A percentile compares a stretch with the other conserved stretches of the same genome.
Conservation (phyloP, 2,797 vertebrate genomes). For the Fistularia tabacaria region DNA sequence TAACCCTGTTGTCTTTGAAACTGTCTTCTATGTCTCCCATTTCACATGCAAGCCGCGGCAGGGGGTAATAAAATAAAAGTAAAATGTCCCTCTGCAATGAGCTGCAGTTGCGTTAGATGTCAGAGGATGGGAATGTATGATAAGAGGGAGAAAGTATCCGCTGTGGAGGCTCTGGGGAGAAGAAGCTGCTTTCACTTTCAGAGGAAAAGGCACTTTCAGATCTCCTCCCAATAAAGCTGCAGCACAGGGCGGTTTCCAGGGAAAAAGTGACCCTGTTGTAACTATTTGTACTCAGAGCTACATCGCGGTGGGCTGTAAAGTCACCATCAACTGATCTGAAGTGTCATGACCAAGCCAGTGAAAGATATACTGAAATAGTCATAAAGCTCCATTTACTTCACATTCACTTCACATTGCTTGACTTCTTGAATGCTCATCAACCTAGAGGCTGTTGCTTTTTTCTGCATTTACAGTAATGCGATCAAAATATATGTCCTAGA, state of each 20-base stretch:
- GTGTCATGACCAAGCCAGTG: constrained; percentile 18
- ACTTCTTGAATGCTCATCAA: constrained; percentile 14
- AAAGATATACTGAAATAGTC: constrained; percentile 14
- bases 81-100: constrained; percentile 50
- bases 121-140: constrained; percentile 55
- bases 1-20: constrained; percentile 49
- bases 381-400: constrained; percentile 1
- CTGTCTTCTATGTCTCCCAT: constrained; percentile 19
- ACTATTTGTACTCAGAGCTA: constrained; percentile 24
- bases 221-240: constrained; percentile 34
- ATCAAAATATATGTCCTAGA: too few relatives aligned
- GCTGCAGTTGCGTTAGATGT: constrained; percentile 50
- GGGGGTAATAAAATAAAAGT: constrained; percentile 31
- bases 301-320: constrained; percentile 34
- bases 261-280: constrained; percentile 56
- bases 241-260: constrained; percentile 26
- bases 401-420: constrained; percentile 12
- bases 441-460: too few relatives aligned
- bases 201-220: constrained; percentile 62
- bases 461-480: too few relatives aligned
- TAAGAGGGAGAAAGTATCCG: constrained; percentile 57
- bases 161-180: constrained; percentile 49
- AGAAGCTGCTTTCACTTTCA: constrained; percentile 57
- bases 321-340: constrained; percentile 18
- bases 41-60: constrained; percentile 22